Base-by-base conservation (phyloP, 92 coral and sea anemone species). In the Epizoanthus fatuus region DNA sequence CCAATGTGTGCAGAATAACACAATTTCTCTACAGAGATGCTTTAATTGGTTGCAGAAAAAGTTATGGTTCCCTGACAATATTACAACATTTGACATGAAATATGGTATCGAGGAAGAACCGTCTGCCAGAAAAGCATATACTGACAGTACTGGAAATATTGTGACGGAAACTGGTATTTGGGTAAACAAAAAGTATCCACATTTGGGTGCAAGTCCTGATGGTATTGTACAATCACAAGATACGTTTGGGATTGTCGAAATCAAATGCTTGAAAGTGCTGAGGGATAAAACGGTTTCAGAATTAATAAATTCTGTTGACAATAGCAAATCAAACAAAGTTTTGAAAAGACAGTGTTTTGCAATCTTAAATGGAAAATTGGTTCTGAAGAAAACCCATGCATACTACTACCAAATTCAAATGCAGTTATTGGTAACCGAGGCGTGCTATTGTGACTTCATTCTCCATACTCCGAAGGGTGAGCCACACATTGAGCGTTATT, bases 221-320 rank as follows among this genome's bases (percentile, higher is more conserved):
- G 71, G 40, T n/a, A 65, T 65, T n/a, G 71, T 65, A 65, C 11
- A 65, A 65, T 65, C 71, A 6, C 42, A 29, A 65, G 71, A 65
- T 65, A 65, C 47, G 16, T 65, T 65, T 72, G 78, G 78, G 78
- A 72, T 72, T 72, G 60, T 72, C n/a, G 78, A 72, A 72, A 72
- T 72, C 78, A 72, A 72, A 72, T 72, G 78, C 78, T 72, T 72
- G 59, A 72, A 72, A 72, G 29, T 5, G n/a, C 20, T 45, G 78
- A 72, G 78, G 78, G n/a, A 72, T 17, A 12, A 72, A 72, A 72
- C 78, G n/a, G 58, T 72, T 72, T 7, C 78, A 70, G 75, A 70
- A 70, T 70, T 70, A 70, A 70, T 70, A 25, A 70, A 72, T 72
- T 72, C 78, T 72, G 78, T 72, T 72, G 78, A 70, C 75, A 70